phyloP scores from a whole-genome alignment of 2,113 vertebrate species.

The Martes martes region DNA sequence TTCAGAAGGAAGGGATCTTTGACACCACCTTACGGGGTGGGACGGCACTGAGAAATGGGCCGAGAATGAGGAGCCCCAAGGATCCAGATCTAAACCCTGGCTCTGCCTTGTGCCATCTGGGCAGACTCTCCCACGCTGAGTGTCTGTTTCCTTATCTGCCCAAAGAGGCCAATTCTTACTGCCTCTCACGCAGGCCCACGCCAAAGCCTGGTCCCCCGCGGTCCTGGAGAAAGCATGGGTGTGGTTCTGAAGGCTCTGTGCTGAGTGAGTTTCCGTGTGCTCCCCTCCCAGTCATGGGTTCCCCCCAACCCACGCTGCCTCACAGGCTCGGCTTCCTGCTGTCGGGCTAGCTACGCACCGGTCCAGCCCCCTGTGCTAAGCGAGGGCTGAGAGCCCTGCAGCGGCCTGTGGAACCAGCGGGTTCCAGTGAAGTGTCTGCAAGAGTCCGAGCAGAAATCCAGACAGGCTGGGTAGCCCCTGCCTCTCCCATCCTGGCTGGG shows the following conservation, averaged over 20 bases:
- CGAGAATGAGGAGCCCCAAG: background rate
- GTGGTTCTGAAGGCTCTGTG: background rate
- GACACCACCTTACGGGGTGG: background rate
- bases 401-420: background rate
- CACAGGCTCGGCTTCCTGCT: background rate
- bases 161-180: background rate
- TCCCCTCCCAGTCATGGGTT: no score
- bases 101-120: background rate
- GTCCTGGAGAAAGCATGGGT: no score
- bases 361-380: no score
- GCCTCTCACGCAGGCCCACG: background rate
- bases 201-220: background rate
- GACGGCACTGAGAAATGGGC: background rate
- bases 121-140: background rate
- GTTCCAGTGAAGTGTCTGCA: background rate
- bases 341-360: accelerated
- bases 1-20: background rate
- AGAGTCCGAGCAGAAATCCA: background rate
- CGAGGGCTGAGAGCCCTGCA: background rate
- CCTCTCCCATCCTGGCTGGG: background rate
- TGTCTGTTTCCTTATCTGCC: background rate
- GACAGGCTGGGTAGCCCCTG: background rate
- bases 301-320: background rate
- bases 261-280: background rate
- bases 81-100: background rate